These are phyloP conservation scores for Aphaenogaster floridana DNA, from an alignment of 1,140 invertebrate genomes.

Conservation along the genomic window DNA sequence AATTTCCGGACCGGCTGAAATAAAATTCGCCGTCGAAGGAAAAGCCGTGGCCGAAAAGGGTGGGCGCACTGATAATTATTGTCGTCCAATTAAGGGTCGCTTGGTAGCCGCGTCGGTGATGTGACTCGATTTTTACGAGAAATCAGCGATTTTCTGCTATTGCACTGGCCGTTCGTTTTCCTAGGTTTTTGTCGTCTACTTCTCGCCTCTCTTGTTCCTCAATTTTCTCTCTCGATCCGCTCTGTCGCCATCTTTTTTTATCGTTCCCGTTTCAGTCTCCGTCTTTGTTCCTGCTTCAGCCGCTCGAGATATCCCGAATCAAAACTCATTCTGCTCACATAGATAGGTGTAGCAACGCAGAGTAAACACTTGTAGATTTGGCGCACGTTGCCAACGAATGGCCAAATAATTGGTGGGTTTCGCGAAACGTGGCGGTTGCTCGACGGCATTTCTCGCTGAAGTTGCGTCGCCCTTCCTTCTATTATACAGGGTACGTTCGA, in stretches of 20 bases:
- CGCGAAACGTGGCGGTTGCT: slow-evolving; percentile 79
- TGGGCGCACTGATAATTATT: slow-evolving; percentile 79
- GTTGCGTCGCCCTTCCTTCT: slow-evolving; percentile 41
- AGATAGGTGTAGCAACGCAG: slow-evolving; percentile 54
- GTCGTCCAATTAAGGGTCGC: slow-evolving; percentile 73
- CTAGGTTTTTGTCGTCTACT: slow-evolving; percentile 42
- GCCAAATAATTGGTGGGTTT: slow-evolving; percentile 86
- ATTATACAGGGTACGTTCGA: not conserved
- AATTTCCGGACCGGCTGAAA: slow-evolving; percentile 70
- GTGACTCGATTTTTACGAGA: slow-evolving; percentile 76
- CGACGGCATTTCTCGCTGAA: slow-evolving; percentile 55
- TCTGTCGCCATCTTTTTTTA: not conserved
- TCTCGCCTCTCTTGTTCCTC: not conserved
- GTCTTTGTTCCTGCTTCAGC: slow-evolving; percentile 19
- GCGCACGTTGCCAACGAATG: slow-evolving; percentile 86
- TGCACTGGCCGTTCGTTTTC: slow-evolving; percentile 46
- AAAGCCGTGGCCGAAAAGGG: slow-evolving; percentile 37
- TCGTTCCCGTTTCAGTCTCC: not conserved
- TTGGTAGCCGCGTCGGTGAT: slow-evolving; percentile 41
- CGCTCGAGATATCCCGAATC: slow-evolving; percentile 21
- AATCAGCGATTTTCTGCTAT: slow-evolving; percentile 83
- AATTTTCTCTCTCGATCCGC: not conserved
- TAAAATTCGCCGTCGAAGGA: slow-evolving; percentile 65
- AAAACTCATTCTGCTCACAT: slow-evolving; percentile 45
- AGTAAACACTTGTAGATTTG: slow-evolving; percentile 86